Conservation (phyloP, 2,113 vertebrate species). For the Ceuthmochares aereus region DNA sequence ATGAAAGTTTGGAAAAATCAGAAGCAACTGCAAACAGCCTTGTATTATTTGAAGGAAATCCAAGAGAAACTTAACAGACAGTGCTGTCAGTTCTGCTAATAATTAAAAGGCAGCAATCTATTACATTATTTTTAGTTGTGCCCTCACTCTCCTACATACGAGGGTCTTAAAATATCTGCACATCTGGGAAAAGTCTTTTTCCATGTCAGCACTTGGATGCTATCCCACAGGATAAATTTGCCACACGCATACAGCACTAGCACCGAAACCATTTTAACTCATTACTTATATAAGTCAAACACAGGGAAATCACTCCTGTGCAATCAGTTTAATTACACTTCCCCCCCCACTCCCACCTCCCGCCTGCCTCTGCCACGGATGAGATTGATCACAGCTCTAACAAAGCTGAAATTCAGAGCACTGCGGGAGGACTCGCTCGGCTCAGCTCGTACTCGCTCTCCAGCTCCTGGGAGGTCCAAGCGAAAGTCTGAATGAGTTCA, state of each 20-base stretch:
- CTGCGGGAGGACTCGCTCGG: neutral
- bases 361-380: neutral
- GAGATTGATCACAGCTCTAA: neutral
- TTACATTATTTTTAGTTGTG: conserved; percentile 22
- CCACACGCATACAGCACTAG: neutral
- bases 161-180: conserved; percentile 34
- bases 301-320: neutral
- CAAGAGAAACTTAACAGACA: neutral
- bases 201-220: conserved; percentile 55
- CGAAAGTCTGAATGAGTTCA: conserved; percentile 11
- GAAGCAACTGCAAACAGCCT: neutral
- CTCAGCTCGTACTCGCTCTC: neutral
- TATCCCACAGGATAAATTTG: neutral
- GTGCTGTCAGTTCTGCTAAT: neutral
- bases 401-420: conserved; percentile 3
- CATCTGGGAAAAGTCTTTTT: conserved; percentile 43
- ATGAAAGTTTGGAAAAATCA: neutral
- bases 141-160: neutral
- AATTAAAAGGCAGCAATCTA: conserved; percentile 16
- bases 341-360: neutral
- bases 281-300: neutral
- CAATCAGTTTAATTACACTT: neutral
- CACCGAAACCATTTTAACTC: neutral
- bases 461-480: conserved; percentile 47
- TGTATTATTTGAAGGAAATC: neutral